These are phyloP conservation scores for Calcarius lapponicus DNA, from an alignment of 2,797 vertebrate genomes.

Conservation along the genomic window DNA sequence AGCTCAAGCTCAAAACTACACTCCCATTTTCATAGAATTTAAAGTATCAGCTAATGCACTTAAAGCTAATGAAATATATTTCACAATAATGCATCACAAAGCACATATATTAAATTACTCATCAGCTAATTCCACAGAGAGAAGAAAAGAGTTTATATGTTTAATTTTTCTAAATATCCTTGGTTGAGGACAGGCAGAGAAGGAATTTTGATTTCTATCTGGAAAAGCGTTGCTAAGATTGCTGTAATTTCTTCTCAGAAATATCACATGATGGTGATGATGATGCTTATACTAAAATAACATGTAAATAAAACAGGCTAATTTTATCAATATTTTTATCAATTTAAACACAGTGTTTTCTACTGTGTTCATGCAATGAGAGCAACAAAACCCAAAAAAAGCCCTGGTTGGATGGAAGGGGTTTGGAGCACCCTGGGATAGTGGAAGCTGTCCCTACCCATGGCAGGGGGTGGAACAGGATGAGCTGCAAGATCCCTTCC, in stretches of 20 bases:
- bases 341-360: neutral
- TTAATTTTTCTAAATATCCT: slow-evolving; percentile 7
- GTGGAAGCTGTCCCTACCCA: neutral
- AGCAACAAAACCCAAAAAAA: neutral
- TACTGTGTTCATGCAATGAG: neutral
- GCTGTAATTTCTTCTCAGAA: neutral
- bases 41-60: slow-evolving; percentile 5
- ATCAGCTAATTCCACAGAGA: slow-evolving; percentile 27
- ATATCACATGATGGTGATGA: neutral
- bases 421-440: neutral
- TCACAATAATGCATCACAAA: slow-evolving; percentile 6
- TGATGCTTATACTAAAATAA: neutral
- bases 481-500: neutral
- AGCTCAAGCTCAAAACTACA: accelerated
- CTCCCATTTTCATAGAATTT: neutral
- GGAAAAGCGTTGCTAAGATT: neutral
- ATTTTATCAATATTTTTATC: slow-evolving; percentile 13
- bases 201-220: neutral
- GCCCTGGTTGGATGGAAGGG: neutral
- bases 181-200: neutral
- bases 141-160: neutral
- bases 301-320: neutral
- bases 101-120: neutral
- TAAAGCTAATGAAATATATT: slow-evolving; percentile 8
- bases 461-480: neutral